phyloP scores from a whole-genome alignment of 2,888 invertebrate species.

The Metalampra italica region DNA sequence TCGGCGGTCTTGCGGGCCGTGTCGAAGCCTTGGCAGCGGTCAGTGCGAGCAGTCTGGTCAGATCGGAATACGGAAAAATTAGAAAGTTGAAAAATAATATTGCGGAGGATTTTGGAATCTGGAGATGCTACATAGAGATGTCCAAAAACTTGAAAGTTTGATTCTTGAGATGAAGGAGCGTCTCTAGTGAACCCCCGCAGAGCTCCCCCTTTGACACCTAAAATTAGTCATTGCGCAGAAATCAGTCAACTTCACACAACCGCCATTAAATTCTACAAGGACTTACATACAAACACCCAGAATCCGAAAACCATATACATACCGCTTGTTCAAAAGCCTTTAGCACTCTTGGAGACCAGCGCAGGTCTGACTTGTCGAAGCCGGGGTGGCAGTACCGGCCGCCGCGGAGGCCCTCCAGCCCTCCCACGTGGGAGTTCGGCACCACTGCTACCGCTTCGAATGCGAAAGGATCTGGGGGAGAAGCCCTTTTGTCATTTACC shows the following conservation, averaged over 20 bases:
- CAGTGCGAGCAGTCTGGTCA: constrained; percentile 48
- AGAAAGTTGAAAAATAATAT: too few relatives aligned
- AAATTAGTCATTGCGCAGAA: too few relatives aligned
- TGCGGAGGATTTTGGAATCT: too few relatives aligned
- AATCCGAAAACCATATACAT: constrained; percentile 16
- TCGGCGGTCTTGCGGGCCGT: constrained; percentile 54
- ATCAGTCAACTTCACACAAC: too few relatives aligned
- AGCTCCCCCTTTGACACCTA: too few relatives aligned
- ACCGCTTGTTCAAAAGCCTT: constrained; percentile 79
- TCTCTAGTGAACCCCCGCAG: too few relatives aligned
- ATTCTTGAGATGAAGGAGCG: too few relatives aligned
- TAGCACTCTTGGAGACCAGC: constrained; percentile 80
- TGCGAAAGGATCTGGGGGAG: constrained; percentile 60
- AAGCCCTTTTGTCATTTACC: not conserved
- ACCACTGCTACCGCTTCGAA: constrained; percentile 81
- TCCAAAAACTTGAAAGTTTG: too few relatives aligned
- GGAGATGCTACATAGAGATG: too few relatives aligned
- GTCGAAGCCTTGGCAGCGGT: constrained; percentile 39
- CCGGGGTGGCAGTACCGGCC: constrained; percentile 83
- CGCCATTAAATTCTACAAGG: too few relatives aligned
- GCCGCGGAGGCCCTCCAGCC: constrained; percentile 66
- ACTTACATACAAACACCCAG: too few relatives aligned
- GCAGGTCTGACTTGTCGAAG: constrained; percentile 67
- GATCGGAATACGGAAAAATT: not conserved
- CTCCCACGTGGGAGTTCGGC: constrained; percentile 57